phyloP scores from a whole-genome alignment of 2,113 vertebrate genomes.

The Pteropus alecto region DNA sequence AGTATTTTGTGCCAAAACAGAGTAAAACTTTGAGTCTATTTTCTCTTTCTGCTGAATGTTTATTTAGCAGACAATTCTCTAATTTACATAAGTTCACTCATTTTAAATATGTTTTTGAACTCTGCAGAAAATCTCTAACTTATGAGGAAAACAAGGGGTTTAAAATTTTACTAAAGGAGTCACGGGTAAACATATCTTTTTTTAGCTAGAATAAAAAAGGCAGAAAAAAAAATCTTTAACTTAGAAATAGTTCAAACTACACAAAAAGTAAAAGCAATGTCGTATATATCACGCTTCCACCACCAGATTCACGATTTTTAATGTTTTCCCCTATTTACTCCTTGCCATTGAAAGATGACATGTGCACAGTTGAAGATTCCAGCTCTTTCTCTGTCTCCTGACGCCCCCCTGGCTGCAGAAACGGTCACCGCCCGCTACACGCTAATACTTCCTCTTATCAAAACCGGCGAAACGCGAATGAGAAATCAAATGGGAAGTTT shows the following conservation, averaged over 20 bases:
- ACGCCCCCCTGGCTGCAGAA: background rate
- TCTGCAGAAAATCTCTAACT: background rate
- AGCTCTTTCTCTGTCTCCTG: background rate
- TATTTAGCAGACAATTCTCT: background rate
- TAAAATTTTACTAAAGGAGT: background rate
- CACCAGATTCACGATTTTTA: background rate
- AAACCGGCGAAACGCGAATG: background rate
- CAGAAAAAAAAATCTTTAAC: background rate
- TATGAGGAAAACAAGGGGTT: background rate
- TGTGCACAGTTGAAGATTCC: background rate
- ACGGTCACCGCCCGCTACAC: background rate
- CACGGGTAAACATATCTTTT: background rate
- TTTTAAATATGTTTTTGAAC: conserved; percentile 21
- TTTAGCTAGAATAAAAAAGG: background rate
- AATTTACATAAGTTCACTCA: background rate
- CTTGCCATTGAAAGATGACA: background rate
- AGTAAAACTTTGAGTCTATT: background rate
- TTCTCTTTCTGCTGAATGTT: background rate
- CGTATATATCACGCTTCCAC: background rate
- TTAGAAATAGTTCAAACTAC: background rate
- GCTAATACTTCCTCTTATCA: background rate
- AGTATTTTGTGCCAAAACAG: background rate
- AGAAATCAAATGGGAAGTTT: background rate
- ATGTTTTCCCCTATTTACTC: background rate
- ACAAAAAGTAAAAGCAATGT: background rate